phyloP scores from a whole-genome alignment of 2,797 vertebrate species.

The Miichthys miiuy region DNA sequence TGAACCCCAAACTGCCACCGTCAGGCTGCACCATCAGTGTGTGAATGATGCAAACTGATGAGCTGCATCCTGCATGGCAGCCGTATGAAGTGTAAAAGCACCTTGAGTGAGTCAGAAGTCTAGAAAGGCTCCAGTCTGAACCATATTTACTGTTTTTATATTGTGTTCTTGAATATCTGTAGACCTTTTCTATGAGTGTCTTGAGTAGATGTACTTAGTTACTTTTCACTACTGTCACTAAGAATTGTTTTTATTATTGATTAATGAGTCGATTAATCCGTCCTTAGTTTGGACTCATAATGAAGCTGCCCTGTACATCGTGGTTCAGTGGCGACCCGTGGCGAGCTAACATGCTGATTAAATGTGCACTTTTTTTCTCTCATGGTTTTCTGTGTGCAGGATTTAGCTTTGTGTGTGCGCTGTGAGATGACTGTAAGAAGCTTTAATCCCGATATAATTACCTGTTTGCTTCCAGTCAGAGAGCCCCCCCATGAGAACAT shows the following conservation, averaged over 20 bases:
- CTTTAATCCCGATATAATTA: conserved; percentile 38
- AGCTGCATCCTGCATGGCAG: too few species aligned
- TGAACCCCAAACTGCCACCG: too few species aligned
- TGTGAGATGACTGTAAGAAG: neutral
- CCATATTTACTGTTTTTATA: too few species aligned
- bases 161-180: too few species aligned
- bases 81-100: too few species aligned
- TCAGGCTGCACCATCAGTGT: too few species aligned
- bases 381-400: conserved; percentile 7
- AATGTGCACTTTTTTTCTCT: neutral
- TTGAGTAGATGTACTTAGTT: neutral
- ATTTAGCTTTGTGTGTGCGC: conserved; percentile 35
- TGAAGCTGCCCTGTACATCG: neutral
- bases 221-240: too few species aligned
- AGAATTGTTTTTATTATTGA: neutral
- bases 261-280: neutral
- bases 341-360: neutral
- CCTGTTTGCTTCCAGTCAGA: conserved; percentile 55
- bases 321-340: neutral
- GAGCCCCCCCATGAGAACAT: conserved; percentile 60
- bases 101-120: too few species aligned
- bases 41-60: too few species aligned
- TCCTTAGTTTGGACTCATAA: too few species aligned
- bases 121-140: too few species aligned
- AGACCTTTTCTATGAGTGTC: too few species aligned